These are phyloP conservation scores for Ceuthmochares aereus DNA, from an alignment of 2,113 vertebrate genomes.

Conservation along the genomic window DNA sequence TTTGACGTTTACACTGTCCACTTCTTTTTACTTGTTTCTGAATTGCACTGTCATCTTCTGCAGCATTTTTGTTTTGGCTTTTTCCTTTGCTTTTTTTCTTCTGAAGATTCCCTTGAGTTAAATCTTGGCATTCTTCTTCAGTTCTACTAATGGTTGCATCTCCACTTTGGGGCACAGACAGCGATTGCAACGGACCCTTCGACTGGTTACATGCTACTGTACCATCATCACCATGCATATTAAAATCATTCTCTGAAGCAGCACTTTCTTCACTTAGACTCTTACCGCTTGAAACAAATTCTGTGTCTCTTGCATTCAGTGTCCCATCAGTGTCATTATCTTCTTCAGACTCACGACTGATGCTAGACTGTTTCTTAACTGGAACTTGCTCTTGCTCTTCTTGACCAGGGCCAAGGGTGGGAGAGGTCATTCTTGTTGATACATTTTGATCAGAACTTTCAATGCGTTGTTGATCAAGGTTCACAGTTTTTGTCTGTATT, in stretches of 20 bases:
- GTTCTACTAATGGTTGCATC: conserved; percentile 75
- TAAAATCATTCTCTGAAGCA: conserved; percentile 80
- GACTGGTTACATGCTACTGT: conserved; percentile 66
- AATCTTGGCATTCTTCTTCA: conserved; percentile 82
- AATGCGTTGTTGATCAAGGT: conserved; percentile 76
- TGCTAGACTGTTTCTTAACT: conserved; percentile 74
- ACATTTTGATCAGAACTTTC: conserved; percentile 76
- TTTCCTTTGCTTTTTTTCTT: conserved; percentile 89
- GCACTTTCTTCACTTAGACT: conserved; percentile 81
- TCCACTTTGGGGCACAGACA: conserved; percentile 63
- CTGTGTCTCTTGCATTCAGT: conserved; percentile 77
- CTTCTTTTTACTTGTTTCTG: conserved; percentile 83
- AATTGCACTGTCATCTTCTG: conserved; percentile 82
- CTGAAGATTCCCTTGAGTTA: conserved; percentile 78
- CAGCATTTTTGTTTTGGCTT: conserved; percentile 77
- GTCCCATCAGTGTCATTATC: conserved; percentile 75
- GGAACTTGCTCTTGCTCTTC: conserved; percentile 76
- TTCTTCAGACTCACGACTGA: conserved; percentile 76
- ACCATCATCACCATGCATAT: conserved; percentile 76
- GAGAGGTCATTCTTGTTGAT: conserved; percentile 69
- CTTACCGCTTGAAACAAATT: conserved; percentile 82
- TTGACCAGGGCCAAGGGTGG: conserved; percentile 69
- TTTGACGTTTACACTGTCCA: conserved; percentile 86
- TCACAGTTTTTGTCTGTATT: conserved; percentile 77
- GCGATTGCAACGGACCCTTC: conserved; percentile 62